Evolutionary conservation across 2,113 vertebrate species (phyloP), one percentile per base, ranked within the genome.

Genomic region (Cyanoliseus patagonus): DNA sequence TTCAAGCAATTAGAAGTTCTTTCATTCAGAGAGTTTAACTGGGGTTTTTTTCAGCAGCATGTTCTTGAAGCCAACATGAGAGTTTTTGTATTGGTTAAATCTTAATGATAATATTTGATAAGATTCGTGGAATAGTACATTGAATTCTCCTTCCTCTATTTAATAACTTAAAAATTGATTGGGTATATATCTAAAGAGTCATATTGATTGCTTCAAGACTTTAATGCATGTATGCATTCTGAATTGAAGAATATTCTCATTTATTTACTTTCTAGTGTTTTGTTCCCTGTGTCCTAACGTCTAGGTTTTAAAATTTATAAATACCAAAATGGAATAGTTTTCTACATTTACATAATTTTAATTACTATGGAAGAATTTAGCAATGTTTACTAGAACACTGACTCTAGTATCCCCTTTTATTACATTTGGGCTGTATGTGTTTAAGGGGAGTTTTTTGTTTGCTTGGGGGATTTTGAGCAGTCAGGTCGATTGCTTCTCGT

Each of bases 41-140:
- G 53, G 1, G 0, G 0, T 10, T 13, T n/a, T 30, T 41, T 67
- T 16, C 8, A 31, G 62, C 0, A 1, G 6, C 52, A 49, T 14
- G 2, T 81, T 77, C 46, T 77, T 53, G 25, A 82, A 62, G 27
- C 11, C 9, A 42, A 28, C 31, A 7, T 42, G 30, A 35, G 16
- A 23, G 22, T 31, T 49, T 55, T 57, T 51, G 14, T 74, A 9
- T 49, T 83, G 47, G 15, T 57, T 74, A 68, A 83, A 46, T 57
- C 49, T 41, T 76, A 52, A 33, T 31, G 27, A 27, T 31, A 67
- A 31, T 62, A 41, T 44, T 67, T 53, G 17, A 14, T 73, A 42
- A n/a, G 67, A 63, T 49, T 78, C 14, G 3, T 67, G 30, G 13
- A 78, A 15, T 73, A 86, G 62, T 35, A 25, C 17, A 19, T n/a